These are phyloP conservation scores for Progne subis DNA, from an alignment of 2,113 vertebrate genomes.

Conservation along the genomic window DNA sequence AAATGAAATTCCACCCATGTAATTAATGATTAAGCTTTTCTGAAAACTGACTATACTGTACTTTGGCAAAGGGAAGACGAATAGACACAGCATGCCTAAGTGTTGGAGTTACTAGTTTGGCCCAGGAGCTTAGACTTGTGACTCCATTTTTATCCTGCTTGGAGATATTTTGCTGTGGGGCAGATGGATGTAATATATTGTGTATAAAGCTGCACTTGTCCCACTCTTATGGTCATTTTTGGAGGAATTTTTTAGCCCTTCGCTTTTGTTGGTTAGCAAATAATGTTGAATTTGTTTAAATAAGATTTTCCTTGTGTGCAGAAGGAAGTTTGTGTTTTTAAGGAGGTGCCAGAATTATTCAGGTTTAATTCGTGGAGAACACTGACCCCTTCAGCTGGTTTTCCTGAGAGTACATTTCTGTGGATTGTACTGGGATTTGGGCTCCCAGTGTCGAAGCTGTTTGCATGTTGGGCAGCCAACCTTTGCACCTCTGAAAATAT, in stretches of 20 bases:
- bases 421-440: background rate
- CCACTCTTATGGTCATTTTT: background rate
- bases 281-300: background rate
- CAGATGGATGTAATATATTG: fast-evolving
- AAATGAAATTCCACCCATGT: background rate
- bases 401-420: fast-evolving
- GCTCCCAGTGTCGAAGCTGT: background rate
- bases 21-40: background rate
- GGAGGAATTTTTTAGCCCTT: background rate
- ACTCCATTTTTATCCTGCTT: background rate
- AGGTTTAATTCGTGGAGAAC: background rate
- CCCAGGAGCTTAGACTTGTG: background rate
- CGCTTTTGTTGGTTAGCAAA: background rate
- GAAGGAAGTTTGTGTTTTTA: background rate
- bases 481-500: background rate
- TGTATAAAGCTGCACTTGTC: background rate
- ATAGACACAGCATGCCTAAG: background rate
- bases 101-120: background rate
- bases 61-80: background rate
- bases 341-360: background rate
- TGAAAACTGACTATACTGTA: background rate
- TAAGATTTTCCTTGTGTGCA: background rate
- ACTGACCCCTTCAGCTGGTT: background rate
- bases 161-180: background rate
- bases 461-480: background rate